These are phyloP conservation scores for Alectoris magna DNA, from an alignment of 2,797 vertebrate species.

Conservation along the genomic window DNA sequence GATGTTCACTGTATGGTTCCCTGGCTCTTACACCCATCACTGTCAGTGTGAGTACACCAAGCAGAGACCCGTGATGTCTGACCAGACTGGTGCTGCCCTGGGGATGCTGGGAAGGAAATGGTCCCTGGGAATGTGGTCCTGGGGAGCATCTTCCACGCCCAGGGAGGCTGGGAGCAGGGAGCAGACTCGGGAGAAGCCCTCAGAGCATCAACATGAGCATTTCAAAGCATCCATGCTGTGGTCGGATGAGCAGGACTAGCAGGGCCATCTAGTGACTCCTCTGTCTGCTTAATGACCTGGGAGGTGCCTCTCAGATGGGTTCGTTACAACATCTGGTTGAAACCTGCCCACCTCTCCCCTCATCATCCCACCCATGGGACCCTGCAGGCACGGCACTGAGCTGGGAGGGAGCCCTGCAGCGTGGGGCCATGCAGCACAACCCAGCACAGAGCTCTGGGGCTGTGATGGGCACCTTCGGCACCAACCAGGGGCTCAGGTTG, in stretches of 20 bases:
- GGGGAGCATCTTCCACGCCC: not conserved
- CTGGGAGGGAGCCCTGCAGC: not conserved
- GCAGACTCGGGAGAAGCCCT: not conserved
- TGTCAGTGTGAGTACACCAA: not conserved
- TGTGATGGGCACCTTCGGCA: not conserved
- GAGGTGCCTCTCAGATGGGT: not conserved
- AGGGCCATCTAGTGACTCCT: constrained; percentile 75
- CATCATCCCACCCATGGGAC: not conserved
- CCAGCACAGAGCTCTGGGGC: not conserved
- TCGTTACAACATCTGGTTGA: not conserved
- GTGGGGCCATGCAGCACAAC: not conserved
- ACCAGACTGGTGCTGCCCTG: not conserved
- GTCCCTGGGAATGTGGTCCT: not conserved
- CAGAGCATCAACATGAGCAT: not conserved
- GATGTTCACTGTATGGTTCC: constrained; percentile 34
- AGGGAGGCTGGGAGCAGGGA: not conserved
- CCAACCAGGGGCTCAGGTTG: not conserved
- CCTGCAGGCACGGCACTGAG: accelerated
- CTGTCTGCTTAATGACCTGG: constrained; percentile 52
- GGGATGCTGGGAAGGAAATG: not conserved
- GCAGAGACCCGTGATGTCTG: not conserved
- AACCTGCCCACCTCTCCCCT: not conserved
- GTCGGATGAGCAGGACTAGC: constrained; percentile 64
- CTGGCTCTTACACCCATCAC: constrained; percentile 41
- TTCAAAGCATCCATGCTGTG: not conserved